Percentiles rank a stretch among this genome's conserved stretches.
These are phyloP conservation scores for Lampris incognitus DNA, from an alignment of 2,113 vertebrate species.

Conservation along the genomic window DNA sequence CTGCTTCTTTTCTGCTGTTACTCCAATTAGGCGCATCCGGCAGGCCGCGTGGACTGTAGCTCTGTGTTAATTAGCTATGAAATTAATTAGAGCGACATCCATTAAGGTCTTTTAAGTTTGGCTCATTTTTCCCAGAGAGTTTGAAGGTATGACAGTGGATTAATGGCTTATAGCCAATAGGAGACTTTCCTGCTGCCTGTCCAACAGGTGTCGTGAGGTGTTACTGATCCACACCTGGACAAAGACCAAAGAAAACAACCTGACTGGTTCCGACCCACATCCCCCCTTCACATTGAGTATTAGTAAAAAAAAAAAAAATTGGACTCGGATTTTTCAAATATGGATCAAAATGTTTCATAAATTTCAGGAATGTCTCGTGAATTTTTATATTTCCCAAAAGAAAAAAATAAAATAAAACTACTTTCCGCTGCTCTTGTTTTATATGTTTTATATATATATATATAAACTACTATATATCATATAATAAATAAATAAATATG, in stretches of 20 bases:
- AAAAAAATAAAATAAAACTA: too few relatives aligned
- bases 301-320: background rate
- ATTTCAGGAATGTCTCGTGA: background rate
- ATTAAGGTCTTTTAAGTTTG: slow-evolving; percentile 83
- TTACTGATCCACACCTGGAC: slow-evolving; percentile 25
- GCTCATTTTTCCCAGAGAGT: slow-evolving; percentile 73
- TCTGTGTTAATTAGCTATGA: slow-evolving; percentile 83
- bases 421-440: too few relatives aligned
- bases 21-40: slow-evolving; percentile 75
- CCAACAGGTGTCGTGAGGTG: slow-evolving; percentile 73
- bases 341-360: background rate
- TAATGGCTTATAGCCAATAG: slow-evolving; percentile 83
- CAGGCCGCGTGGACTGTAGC: slow-evolving; percentile 70
- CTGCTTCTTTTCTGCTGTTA: slow-evolving; percentile 67
- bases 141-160: slow-evolving; percentile 84
- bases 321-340: background rate
- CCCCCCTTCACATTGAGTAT: background rate
- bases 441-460: too few relatives aligned
- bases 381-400: too few relatives aligned
- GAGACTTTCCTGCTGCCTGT: slow-evolving; percentile 72
- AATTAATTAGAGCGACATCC: slow-evolving; percentile 84
- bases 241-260: background rate
- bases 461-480: too few relatives aligned
- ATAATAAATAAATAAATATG: background rate
- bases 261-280: too few relatives aligned